Evolutionary conservation across 2,797 vertebrate genomes (phyloP).

Genomic region (Parauchenoglanis ngamensis): DNA sequence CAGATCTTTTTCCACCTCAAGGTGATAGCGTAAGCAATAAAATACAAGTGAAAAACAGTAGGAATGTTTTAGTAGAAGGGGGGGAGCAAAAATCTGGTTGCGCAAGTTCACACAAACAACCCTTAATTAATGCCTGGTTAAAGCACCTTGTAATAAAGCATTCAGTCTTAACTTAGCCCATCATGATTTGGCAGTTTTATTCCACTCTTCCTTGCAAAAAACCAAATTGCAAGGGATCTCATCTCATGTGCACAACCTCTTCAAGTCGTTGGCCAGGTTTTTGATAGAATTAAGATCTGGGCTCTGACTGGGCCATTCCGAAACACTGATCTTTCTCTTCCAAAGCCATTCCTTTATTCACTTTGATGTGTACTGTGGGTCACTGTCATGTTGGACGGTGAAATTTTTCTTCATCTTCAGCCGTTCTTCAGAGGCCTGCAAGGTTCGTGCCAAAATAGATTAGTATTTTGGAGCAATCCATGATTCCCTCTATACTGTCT

Average conservation of each 20-base stretch:
- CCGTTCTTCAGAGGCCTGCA: neutral
- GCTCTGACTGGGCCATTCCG: neutral
- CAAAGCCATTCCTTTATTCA: neutral
- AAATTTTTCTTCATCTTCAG: neutral
- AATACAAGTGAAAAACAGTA: neutral
- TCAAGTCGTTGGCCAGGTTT: neutral
- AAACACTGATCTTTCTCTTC: neutral
- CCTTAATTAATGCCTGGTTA: neutral
- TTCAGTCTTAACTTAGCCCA: neutral
- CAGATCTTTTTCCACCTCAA: neutral
- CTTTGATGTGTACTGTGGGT: neutral
- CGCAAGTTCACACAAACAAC: neutral
- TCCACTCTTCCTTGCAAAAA: neutral
- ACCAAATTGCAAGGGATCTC: neutral
- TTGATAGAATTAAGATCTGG: neutral
- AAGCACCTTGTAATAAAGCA: neutral
- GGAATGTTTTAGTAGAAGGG: neutral
- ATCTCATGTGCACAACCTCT: neutral
- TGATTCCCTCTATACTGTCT: neutral
- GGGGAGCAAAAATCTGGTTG: neutral
- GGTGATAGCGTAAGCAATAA: neutral
- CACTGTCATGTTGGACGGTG: neutral
- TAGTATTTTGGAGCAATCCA: neutral
- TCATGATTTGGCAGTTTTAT: neutral
- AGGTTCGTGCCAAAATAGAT: neutral